These are phyloP conservation scores for Rostratula benghalensis DNA, from an alignment of 2,113 vertebrate genomes.

Conservation along the genomic window DNA sequence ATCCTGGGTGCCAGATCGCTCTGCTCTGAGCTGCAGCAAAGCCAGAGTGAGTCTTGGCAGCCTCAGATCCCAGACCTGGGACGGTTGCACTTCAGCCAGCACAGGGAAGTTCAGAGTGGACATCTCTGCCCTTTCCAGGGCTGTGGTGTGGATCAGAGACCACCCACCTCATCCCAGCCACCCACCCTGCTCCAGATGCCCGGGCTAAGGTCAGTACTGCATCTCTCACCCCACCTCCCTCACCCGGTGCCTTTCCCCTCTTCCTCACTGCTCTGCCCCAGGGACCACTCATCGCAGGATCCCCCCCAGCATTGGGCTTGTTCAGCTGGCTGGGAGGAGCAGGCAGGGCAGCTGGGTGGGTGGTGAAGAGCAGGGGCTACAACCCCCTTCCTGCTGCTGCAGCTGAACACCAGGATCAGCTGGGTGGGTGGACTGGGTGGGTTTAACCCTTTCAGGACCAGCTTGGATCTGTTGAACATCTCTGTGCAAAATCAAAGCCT, in stretches of 20 bases:
- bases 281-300: neutral
- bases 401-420: neutral
- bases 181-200: neutral
- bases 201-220: neutral
- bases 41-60: neutral
- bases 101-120: neutral
- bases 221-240: neutral
- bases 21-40: neutral
- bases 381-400: neutral
- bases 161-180: neutral
- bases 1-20: neutral
- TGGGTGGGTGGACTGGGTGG: neutral
- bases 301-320: neutral
- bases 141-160: neutral
- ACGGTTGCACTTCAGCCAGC: neutral
- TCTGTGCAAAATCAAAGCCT: neutral
- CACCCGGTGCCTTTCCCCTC: neutral
- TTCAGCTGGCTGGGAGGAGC: neutral
- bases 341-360: neutral
- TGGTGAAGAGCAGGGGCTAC: neutral
- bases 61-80: neutral
- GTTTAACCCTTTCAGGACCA: neutral
- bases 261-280: fast-evolving
- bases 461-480: neutral
- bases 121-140: neutral